These are phyloP conservation scores for Nephrotoma guestfalica DNA, from an alignment of 2,888 invertebrate genomes.

Conservation along the genomic window DNA sequence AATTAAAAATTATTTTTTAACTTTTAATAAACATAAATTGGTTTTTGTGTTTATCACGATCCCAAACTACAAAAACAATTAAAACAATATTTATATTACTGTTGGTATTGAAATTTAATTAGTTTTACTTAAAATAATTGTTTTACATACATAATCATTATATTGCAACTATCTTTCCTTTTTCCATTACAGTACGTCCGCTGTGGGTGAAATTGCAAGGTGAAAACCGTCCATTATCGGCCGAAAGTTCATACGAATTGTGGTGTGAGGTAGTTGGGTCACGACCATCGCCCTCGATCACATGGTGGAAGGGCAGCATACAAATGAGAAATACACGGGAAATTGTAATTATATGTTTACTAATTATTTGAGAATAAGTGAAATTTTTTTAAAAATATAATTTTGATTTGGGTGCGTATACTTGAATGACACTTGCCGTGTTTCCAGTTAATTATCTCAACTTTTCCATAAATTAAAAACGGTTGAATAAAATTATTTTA, in stretches of 20 bases:
- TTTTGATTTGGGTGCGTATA: background rate
- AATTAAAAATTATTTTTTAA: background rate
- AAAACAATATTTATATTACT: background rate
- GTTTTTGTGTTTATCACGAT: background rate
- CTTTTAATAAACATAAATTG: background rate
- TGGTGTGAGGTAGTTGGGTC: conserved; percentile 61
- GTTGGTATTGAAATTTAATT: background rate
- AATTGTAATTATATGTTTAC: conserved; percentile 39
- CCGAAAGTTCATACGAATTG: conserved; percentile 53
- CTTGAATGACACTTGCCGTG: background rate
- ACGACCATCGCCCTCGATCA: conserved; percentile 58
- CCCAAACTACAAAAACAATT: background rate
- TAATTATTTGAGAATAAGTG: background rate
- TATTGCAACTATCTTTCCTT: background rate
- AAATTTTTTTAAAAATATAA: background rate
- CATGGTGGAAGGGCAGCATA: conserved; percentile 62
- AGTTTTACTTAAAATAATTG: background rate
- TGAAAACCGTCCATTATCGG: conserved; percentile 55
- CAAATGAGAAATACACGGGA: conserved; percentile 50
- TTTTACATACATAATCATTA: background rate
- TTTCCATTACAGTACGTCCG: conserved; percentile 50
- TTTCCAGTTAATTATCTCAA: background rate
- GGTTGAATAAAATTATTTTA: background rate
- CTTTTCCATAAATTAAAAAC: background rate
- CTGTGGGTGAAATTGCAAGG: conserved; percentile 52